Evolutionary conservation across 1,140 invertebrate genomes (phyloP).

Genomic region (Eriosoma lanigerum): DNA sequence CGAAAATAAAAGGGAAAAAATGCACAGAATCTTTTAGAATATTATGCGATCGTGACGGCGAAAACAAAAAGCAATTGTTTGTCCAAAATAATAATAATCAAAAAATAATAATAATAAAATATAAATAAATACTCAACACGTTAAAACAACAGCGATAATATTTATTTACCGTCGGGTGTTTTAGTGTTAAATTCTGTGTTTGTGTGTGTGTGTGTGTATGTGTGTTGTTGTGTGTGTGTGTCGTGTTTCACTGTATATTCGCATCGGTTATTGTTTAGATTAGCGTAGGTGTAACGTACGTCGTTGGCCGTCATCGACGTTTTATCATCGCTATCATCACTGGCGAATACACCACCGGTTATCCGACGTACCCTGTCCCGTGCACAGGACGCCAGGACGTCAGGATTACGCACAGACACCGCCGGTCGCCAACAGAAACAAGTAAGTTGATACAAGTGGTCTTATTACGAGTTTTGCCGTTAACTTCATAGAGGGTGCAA

Average conservation of each 20-base stretch:
- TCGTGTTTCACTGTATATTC: not conserved
- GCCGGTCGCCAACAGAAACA: not conserved
- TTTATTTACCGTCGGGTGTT: not conserved
- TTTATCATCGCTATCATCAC: not conserved
- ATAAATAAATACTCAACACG: too few species aligned
- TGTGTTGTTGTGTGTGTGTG: not conserved
- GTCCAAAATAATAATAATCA: too few species aligned
- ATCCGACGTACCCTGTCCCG: not conserved
- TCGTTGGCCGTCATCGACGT: not conserved
- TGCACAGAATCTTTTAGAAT: not conserved
- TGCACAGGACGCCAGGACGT: not conserved
- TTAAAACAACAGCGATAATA: slow-evolving; percentile 6
- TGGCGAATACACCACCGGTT: not conserved
- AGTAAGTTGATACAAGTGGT: too few species aligned
- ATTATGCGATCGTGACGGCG: not conserved
- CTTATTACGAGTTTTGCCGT: too few species aligned
- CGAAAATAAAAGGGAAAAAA: not conserved
- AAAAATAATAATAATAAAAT: too few species aligned
- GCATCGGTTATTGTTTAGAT: slow-evolving; percentile 14
- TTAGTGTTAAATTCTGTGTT: not conserved
- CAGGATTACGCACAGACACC: not conserved
- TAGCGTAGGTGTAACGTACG: not conserved
- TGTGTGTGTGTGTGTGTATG: not conserved
- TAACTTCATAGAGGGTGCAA: too few species aligned
- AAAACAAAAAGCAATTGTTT: not conserved